Evolutionary conservation across 2,888 invertebrate species (phyloP).

Genomic region (Acrocyrtus sp.): DNA sequence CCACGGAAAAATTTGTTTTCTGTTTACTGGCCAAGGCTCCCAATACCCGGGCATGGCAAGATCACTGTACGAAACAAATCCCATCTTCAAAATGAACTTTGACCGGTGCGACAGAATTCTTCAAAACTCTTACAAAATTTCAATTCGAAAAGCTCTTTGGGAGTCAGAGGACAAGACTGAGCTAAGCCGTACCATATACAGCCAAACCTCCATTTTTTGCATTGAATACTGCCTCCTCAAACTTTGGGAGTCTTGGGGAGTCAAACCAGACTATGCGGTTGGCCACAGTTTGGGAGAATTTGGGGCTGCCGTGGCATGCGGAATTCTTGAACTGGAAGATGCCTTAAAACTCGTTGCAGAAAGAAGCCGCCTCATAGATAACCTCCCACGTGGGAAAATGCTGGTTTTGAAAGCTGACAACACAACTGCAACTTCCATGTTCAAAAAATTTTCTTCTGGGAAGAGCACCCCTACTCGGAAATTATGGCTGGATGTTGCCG

Average conservation of each 20-base stretch:
- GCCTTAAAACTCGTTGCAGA: constrained; percentile 36
- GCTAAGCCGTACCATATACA: constrained; percentile 26
- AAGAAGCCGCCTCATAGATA: constrained; percentile 37
- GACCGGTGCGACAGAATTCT: constrained; percentile 41
- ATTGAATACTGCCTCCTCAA: constrained; percentile 46
- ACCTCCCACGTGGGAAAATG: constrained; percentile 36
- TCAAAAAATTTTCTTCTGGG: constrained; percentile 3
- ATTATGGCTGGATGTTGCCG: constrained; percentile 37
- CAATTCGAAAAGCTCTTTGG: constrained; percentile 39
- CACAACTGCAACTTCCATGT: background rate
- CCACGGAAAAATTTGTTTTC: constrained; percentile 32
- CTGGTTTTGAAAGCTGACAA: constrained; percentile 24
- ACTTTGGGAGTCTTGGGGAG: constrained; percentile 47
- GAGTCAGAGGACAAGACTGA: constrained; percentile 1
- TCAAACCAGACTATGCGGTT: constrained; percentile 39
- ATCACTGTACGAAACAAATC: constrained; percentile 32
- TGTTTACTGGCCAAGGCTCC: constrained; percentile 50
- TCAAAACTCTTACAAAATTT: constrained; percentile 24
- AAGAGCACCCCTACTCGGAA: background rate
- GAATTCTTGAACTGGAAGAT: constrained; percentile 38
- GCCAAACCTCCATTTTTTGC: constrained; percentile 54
- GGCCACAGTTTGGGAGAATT: constrained; percentile 56
- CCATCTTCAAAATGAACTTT: constrained; percentile 41
- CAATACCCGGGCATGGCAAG: constrained; percentile 48
- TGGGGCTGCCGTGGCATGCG: constrained; percentile 46